These are phyloP conservation scores for Drosophila sucinea DNA, from an alignment of 1,140 invertebrate genomes.

Conservation along the genomic window DNA sequence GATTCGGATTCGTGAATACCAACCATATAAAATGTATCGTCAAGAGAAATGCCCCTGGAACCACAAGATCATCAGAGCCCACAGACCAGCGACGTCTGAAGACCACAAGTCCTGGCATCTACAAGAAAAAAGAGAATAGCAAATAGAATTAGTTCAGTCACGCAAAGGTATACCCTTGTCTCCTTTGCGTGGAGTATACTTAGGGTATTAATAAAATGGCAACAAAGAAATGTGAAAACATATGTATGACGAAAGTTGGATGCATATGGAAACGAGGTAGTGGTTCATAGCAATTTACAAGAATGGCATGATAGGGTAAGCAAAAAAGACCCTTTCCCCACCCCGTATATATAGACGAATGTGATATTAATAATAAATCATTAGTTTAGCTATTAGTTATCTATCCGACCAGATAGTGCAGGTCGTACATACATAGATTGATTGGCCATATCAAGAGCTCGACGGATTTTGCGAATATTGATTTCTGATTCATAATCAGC, in stretches of 20 bases:
- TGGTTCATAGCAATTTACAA: too few species aligned
- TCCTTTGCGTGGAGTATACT: too few species aligned
- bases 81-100: conserved; percentile 94
- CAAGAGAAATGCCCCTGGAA: conserved; percentile 91
- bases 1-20: conserved; percentile 57
- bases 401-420: neutral
- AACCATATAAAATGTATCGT: conserved; percentile 91
- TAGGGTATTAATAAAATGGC: too few species aligned
- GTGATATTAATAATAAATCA: conserved; percentile 12
- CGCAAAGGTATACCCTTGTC: too few species aligned
- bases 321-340: too few species aligned
- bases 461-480: neutral
- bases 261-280: too few species aligned
- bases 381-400: neutral
- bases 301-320: too few species aligned
- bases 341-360: neutral
- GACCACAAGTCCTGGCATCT: conserved; percentile 94
- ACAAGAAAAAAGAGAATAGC: conserved; percentile 26
- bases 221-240: too few species aligned
- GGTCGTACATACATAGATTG: too few species aligned
- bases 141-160: neutral
- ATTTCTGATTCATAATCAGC: conserved; percentile 10
- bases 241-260: too few species aligned
- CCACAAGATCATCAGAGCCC: conserved; percentile 94
- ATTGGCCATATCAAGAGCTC: neutral